phyloP scores from a whole-genome alignment of 2,888 invertebrate genomes.

The Lasioglossum pauxillum region DNA sequence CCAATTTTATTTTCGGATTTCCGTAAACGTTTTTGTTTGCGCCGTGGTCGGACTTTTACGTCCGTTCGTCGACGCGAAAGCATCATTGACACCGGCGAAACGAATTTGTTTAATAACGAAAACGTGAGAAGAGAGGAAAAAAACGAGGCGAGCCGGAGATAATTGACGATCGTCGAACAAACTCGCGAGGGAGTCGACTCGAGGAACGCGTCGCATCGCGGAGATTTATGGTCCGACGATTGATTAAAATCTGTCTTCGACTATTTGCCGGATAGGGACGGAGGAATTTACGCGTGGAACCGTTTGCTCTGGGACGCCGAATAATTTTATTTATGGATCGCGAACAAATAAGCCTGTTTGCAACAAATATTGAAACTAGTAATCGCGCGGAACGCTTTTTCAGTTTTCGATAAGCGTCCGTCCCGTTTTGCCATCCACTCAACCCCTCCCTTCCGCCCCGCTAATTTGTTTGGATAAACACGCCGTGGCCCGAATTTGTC shows the following conservation, averaged over 20 bases:
- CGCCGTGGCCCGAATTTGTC: neutral
- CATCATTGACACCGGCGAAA: neutral
- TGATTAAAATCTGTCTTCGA: constrained; percentile 37
- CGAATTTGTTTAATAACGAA: constrained; percentile 32
- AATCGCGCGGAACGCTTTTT: neutral
- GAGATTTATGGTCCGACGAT: constrained; percentile 37
- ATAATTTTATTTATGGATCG: constrained; percentile 26
- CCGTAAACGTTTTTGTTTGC: neutral
- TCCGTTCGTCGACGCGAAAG: constrained; percentile 10
- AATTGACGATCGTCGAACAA: constrained; percentile 32
- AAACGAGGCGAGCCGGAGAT: neutral
- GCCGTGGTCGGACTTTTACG: neutral
- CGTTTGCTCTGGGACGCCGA: neutral
- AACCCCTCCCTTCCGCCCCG: neutral
- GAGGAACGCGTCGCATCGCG: neutral
- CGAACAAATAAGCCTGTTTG: constrained; percentile 4
- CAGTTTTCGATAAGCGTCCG: neutral
- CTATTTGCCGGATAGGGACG: neutral
- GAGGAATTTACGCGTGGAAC: constrained; percentile 14
- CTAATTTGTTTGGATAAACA: neutral
- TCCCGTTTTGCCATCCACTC: neutral
- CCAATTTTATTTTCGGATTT: constrained; percentile 32
- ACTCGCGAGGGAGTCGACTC: constrained; percentile 11
- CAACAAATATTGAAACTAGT: neutral
- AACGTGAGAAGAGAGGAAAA: neutral